Conservation (phyloP, 2,113 vertebrate genomes). For the Polyodon spathula region DNA sequence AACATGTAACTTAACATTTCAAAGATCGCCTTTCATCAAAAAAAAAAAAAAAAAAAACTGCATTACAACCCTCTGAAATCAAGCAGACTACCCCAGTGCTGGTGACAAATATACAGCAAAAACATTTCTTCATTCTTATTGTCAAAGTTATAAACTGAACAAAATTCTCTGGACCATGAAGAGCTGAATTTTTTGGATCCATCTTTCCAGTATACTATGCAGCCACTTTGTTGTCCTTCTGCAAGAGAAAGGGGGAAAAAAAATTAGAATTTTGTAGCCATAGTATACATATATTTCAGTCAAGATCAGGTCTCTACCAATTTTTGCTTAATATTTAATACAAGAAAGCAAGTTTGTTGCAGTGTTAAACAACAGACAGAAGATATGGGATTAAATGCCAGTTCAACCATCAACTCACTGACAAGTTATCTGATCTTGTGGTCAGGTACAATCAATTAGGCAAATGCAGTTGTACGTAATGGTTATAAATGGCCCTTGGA, state of each 20-base stretch:
- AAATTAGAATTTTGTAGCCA: neutral
- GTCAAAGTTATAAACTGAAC: constrained; percentile 59
- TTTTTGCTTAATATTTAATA: too few species aligned
- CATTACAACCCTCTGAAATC: constrained; percentile 55
- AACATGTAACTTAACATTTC: constrained; percentile 62
- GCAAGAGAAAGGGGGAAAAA: constrained; percentile 20
- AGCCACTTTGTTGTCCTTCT: constrained; percentile 98
- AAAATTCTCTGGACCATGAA: constrained; percentile 55
- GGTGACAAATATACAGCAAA: constrained; percentile 80
- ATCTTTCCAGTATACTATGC: constrained; percentile 64
- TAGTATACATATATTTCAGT: neutral
- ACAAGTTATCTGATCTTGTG: too few species aligned
- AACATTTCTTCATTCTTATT: constrained; percentile 65
- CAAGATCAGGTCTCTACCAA: neutral
- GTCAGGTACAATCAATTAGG: too few species aligned
- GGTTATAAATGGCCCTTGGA: too few species aligned
- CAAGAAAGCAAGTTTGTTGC: too few species aligned
- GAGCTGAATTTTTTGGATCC: constrained; percentile 52
- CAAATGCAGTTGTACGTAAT: too few species aligned
- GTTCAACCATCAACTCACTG: too few species aligned
- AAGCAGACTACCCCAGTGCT: constrained; percentile 75
- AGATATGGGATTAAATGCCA: too few species aligned
- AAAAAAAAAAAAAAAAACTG: constrained; percentile 46
- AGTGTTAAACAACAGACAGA: too few species aligned
- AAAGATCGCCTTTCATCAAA: constrained; percentile 51